Evolutionary conservation across 1,140 invertebrate species (phyloP), one percentile per base, ranked within the genome.

Genomic region (Akabosia matsudoensis): DNA sequence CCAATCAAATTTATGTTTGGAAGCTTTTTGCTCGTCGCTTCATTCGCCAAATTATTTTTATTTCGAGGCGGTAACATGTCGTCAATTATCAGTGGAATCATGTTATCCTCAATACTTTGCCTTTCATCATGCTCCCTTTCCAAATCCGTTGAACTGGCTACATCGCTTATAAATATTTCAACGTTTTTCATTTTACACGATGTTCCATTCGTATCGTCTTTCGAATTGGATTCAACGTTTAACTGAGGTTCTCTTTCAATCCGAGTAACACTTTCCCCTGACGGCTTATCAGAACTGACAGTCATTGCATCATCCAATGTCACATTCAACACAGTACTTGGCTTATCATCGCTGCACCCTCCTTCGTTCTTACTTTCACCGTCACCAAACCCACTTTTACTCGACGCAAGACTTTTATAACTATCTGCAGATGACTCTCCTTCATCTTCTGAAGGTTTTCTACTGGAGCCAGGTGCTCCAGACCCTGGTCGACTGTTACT

Each of bases 161-260:
- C 61, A 30, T 67, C 61, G 30, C 61, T 67, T 2, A 67, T 67
- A 30, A 30, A 67, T 30, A 67, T 67, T n/a, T 67, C 61, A 3
- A 67, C 61, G n/a, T n/a, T 67, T 67, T 67, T 67, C 26, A 67
- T 67, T 67, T 67, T 67, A n/a, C 22, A 31, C 37, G 37, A 10
- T 7, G 7, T 45, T 18, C 28, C 31, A 30, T 10, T 67, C 10
- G 13, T 56, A 7, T 56, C 7, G 4, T 7, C 10, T 56, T 56
- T 56, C 22, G 7, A 7, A 22, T 7, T 16, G 54, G 54, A 56
- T 56, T 24, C 10, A 24, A 3, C 24, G 7, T 56, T 22, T 56
- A 45, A 7, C 37, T 45, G 37, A 45, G 37, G 18, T 18, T 45
- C 37, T 45, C 37, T 45, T 45, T 7, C 7, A 10, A 10, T 45